Evolutionary conservation across 2,113 vertebrate species (phyloP).

Genomic region (Alaudala cheleensis): DNA sequence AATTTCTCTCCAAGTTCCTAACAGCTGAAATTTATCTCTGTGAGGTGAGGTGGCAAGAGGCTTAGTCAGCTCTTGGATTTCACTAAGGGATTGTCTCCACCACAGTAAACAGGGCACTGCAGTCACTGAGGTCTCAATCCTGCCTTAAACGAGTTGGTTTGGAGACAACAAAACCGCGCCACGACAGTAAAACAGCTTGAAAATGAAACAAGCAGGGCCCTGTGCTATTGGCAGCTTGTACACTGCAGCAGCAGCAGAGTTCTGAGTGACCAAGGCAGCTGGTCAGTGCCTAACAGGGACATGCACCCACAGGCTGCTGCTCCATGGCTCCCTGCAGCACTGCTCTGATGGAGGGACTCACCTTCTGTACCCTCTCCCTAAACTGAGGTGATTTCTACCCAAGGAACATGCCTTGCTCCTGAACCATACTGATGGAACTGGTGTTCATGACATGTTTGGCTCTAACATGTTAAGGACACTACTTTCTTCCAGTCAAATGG

Average conservation of each 20-base stretch:
- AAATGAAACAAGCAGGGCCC: not conserved
- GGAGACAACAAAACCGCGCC: not conserved
- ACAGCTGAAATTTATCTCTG: not conserved
- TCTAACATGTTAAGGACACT: not conserved
- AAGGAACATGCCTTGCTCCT: not conserved
- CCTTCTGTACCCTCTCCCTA: not conserved
- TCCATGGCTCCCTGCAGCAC: not conserved
- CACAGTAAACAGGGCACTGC: not conserved
- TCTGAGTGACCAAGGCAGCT: not conserved
- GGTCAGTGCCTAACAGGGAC: not conserved
- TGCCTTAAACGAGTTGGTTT: not conserved
- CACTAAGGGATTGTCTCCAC: not conserved
- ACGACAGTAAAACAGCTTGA: not conserved
- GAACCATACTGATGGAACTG: not conserved
- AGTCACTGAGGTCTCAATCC: not conserved
- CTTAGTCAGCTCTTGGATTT: not conserved
- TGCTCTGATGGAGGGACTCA: not conserved
- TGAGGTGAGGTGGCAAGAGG: not conserved
- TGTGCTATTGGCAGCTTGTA: not conserved
- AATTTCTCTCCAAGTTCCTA: not conserved
- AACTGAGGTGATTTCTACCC: accelerated
- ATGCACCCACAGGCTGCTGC: not conserved
- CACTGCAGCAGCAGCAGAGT: not conserved
- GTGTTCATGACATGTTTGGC: not conserved
- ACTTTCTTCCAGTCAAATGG: not conserved